Conservation (phyloP, 1,140 invertebrate genomes). For the Dendroctonus valens region DNA sequence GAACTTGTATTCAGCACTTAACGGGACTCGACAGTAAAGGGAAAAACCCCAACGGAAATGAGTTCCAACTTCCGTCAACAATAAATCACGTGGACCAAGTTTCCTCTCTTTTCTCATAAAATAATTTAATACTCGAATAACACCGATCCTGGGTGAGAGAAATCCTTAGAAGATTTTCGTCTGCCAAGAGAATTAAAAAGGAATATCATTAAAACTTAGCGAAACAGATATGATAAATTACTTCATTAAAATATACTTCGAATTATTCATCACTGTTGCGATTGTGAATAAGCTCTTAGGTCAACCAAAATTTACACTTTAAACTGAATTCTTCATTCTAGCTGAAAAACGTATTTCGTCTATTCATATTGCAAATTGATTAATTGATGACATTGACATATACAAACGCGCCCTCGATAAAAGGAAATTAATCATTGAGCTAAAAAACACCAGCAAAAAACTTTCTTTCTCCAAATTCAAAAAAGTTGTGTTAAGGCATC, state of each 20-base stretch:
- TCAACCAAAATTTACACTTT: no score
- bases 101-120: slow-evolving; percentile 42
- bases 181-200: slow-evolving; percentile 34
- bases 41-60: slow-evolving; percentile 41
- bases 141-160: slow-evolving; percentile 21
- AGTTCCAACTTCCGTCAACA: slow-evolving; percentile 45
- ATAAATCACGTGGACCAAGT: slow-evolving; percentile 41
- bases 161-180: slow-evolving; percentile 17
- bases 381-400: no score
- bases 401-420: no score
- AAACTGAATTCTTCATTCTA: no score
- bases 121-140: slow-evolving; percentile 44
- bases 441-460: no score
- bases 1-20: slow-evolving; percentile 26
- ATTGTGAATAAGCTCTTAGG: no score
- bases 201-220: slow-evolving; percentile 37
- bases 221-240: slow-evolving; percentile 27
- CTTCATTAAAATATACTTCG: slow-evolving; percentile 31
- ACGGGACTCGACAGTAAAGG: slow-evolving; percentile 21
- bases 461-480: no score
- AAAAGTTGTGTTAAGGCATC: no score
- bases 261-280: no score
- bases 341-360: no score
- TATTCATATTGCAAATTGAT: no score
- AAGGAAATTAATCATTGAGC: no score